A percentile compares a stretch with the other conserved stretches of the same genome.
phyloP scores from a whole-genome alignment of 2,113 vertebrate species.

The Balaeniceps rex region DNA sequence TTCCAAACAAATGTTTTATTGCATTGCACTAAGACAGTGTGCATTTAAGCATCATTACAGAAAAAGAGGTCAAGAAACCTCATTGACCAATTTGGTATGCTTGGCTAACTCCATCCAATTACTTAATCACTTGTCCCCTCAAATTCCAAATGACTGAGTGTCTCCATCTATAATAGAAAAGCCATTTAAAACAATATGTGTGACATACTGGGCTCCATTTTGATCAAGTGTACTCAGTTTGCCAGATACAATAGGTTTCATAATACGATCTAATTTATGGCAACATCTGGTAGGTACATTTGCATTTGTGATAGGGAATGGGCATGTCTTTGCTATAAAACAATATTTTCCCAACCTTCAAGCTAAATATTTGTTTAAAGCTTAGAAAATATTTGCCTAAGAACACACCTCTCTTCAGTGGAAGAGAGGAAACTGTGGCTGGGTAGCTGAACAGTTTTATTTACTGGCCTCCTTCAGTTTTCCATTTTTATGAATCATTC shows the following conservation, averaged over 20 bases:
- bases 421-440: not conserved
- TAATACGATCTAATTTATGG: not conserved
- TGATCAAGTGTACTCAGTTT: not conserved
- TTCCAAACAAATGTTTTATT: not conserved
- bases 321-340: not conserved
- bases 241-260: not conserved
- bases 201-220: not conserved
- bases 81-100: not conserved
- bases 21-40: not conserved
- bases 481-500: slow-evolving; percentile 36
- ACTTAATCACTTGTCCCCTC: not conserved
- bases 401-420: not conserved
- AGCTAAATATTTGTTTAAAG: slow-evolving; percentile 35
- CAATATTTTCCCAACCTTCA: not conserved
- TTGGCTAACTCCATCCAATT: not conserved
- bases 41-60: not conserved
- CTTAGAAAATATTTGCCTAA: not conserved
- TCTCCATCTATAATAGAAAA: not conserved
- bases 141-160: not conserved
- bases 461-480: not conserved
- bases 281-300: not conserved
- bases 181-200: not conserved
- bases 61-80: not conserved
- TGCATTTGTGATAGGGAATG: not conserved
- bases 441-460: not conserved